Base-by-base conservation (phyloP, 2,113 vertebrate species). In the Periophthalmus modestus region DNA sequence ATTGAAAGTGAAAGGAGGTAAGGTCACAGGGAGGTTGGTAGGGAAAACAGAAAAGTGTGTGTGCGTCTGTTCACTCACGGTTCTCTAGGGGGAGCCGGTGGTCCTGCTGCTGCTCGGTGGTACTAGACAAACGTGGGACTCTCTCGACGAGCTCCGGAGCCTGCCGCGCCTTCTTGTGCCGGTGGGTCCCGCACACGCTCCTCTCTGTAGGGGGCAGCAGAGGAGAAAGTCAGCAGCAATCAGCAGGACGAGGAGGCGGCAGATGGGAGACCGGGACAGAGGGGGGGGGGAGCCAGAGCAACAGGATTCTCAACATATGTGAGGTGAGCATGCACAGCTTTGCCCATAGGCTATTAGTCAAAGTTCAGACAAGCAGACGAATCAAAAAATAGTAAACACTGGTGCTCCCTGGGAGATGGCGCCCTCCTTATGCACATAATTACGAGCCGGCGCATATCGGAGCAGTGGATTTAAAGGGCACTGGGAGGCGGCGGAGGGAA, bases 161-260 rank as follows among this genome's bases (percentile, higher is more conserved):
- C 81, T 93, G 88, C 28, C 91, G 92, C 79, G 93, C 79, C 73
- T 93, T 95, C 79, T 93, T 95, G 81, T 93, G 93, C 84, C 87
- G 91, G 39, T 91, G 90, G 72, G 86, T 75, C 39, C 89, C 89
- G 28, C 85, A 82, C 47, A 48, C 81, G 81, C 82, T 72, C 82
- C 89, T 92, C 76, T 89, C 90, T 93, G 68, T 5, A 6, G 78
- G 80, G n/a, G 71, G 23, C 61, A 28, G 61, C n/a, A 46, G 65
- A 54, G 33, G 55, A 66, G 61, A 63, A 34, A 34, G 59, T 34
- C 6, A 34, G 66, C 14, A 70, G 43, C 68, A 73, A 74, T 71
- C 78, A 73, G 55, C 66, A n/a, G n/a, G n/a, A n/a, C n/a, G n/a
- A n/a, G n/a, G 61, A 66, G 11, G 7, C 58, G 74, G 88, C 83